These are phyloP conservation scores for Drosophila stalkeri DNA, from an alignment of 2,888 invertebrate species.

Conservation along the genomic window DNA sequence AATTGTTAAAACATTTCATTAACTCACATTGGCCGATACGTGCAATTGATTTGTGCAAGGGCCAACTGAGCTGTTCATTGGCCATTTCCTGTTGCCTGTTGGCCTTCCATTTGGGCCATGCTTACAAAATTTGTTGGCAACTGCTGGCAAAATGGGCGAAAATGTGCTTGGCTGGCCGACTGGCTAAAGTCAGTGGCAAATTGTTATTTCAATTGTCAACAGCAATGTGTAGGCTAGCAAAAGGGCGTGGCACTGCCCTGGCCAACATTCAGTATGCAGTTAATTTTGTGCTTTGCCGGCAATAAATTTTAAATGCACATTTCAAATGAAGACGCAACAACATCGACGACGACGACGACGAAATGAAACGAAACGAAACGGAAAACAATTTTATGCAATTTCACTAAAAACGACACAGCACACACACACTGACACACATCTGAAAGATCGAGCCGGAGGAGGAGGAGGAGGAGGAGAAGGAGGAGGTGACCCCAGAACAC, in stretches of 20 bases:
- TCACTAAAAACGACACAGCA: slow-evolving; percentile 70
- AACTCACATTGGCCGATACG: slow-evolving; percentile 14
- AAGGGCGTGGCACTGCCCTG: slow-evolving; percentile 27
- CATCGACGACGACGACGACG: slow-evolving; percentile 24
- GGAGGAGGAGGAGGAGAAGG: background rate
- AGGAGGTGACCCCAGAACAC: background rate
- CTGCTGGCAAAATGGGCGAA: slow-evolving; percentile 13
- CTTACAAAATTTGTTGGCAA: slow-evolving; percentile 33
- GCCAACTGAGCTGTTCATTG: slow-evolving; percentile 19
- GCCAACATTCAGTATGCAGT: slow-evolving; percentile 59
- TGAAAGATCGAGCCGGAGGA: slow-evolving; percentile 5
- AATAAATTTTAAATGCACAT: slow-evolving; percentile 81
- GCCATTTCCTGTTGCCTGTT: slow-evolving; percentile 9
- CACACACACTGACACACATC: slow-evolving; percentile 56
- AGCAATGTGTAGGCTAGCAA: slow-evolving; percentile 18
- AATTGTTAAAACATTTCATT: slow-evolving; percentile 45
- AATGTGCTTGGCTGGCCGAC: background rate
- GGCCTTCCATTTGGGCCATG: slow-evolving; percentile 24
- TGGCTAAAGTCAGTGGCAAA: slow-evolving; percentile 37
- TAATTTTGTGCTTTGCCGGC: slow-evolving; percentile 78
- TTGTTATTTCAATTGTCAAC: slow-evolving; percentile 69
- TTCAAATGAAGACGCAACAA: slow-evolving; percentile 69
- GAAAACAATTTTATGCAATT: slow-evolving; percentile 81
- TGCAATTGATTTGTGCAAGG: slow-evolving; percentile 33
- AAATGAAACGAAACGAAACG: slow-evolving; percentile 73